Percentiles rank a stretch among this genome's conserved stretches.
phyloP scores from a whole-genome alignment of 2,113 vertebrate species.

The Lutjanus erythropterus region DNA sequence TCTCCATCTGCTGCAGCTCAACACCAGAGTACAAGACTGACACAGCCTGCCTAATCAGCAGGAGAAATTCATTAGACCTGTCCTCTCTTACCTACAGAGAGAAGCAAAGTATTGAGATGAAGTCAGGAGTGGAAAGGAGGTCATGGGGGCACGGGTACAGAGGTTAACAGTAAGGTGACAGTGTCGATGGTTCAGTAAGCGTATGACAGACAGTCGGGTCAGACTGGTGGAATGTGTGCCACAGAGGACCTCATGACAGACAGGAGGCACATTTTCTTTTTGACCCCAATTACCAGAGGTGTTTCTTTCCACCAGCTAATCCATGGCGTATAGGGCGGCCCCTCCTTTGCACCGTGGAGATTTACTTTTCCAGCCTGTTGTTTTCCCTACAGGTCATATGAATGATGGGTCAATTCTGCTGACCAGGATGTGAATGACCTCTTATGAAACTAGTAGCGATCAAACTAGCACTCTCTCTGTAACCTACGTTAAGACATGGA shows the following conservation, averaged over 20 bases:
- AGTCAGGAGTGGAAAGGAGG: slow-evolving; percentile 16
- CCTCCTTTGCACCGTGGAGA: slow-evolving; percentile 41
- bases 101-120: slow-evolving; percentile 20
- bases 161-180: slow-evolving; percentile 40
- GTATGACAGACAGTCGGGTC: slow-evolving; percentile 62
- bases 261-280: slow-evolving; percentile 76
- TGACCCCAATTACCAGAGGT: slow-evolving; percentile 83
- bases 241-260: slow-evolving; percentile 68
- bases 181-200: slow-evolving; percentile 48
- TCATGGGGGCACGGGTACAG: slow-evolving; percentile 1
- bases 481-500: too few species aligned
- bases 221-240: slow-evolving; percentile 57
- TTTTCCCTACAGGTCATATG: slow-evolving; percentile 31
- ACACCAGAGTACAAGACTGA: slow-evolving; percentile 26
- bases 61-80: slow-evolving; percentile 74
- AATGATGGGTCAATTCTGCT: slow-evolving; percentile 39
- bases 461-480: background rate
- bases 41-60: slow-evolving; percentile 64
- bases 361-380: slow-evolving; percentile 45
- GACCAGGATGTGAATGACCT: slow-evolving; percentile 31
- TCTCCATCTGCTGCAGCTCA: slow-evolving; percentile 71
- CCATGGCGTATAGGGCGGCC: slow-evolving; percentile 59
- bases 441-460: slow-evolving; percentile 3
- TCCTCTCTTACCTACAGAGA: slow-evolving; percentile 25
- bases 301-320: slow-evolving; percentile 76